Conservation (phyloP, 2,888 invertebrate genomes). For the Acrobasis suavella region DNA sequence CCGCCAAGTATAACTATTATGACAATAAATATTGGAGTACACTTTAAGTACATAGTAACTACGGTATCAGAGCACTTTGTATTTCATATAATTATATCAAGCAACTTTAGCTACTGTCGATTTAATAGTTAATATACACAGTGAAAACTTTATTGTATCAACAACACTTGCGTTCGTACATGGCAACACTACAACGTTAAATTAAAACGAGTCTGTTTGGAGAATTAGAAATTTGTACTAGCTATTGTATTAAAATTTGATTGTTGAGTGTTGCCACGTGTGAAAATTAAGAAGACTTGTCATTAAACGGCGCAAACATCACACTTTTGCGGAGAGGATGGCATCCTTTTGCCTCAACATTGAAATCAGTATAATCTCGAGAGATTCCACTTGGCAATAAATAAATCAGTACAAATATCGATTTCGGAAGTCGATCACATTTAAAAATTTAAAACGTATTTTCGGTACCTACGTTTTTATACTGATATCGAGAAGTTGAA, state of each 20-base stretch:
- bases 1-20: constrained; percentile 35
- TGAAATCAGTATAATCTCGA: background rate
- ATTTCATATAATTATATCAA: constrained; percentile 46
- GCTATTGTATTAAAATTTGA: constrained; percentile 28
- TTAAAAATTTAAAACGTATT: constrained; percentile 5
- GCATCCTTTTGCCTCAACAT: background rate
- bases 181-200: constrained; percentile 44
- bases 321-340: background rate
- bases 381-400: background rate
- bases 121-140: constrained; percentile 49
- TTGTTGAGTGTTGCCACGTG: constrained; percentile 36
- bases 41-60: constrained; percentile 72
- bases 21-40: constrained; percentile 59
- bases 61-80: constrained; percentile 66
- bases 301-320: background rate
- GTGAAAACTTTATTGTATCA: constrained; percentile 51
- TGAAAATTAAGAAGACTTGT: constrained; percentile 24
- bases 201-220: constrained; percentile 15
- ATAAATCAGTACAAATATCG: constrained; percentile 9
- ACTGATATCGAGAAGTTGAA: background rate
- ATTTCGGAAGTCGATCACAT: constrained; percentile 1
- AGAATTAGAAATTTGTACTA: constrained; percentile 31
- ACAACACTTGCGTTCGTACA: constrained; percentile 43
- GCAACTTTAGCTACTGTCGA: constrained; percentile 45
- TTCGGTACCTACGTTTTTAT: background rate